These are phyloP conservation scores for Hartigia nigra DNA, from an alignment of 2,888 invertebrate genomes.

Conservation along the genomic window DNA sequence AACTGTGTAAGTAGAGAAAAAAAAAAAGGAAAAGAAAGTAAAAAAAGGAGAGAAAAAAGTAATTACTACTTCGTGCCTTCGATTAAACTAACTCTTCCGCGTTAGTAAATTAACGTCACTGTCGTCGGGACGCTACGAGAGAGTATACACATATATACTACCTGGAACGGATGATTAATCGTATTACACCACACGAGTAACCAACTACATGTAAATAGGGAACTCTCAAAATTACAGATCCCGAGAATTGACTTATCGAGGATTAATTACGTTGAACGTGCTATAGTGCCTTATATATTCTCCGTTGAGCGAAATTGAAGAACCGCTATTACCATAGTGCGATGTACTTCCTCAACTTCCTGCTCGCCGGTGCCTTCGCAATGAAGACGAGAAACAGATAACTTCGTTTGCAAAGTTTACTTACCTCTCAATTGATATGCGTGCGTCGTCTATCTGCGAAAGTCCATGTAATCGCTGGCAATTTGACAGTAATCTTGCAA, in stretches of 20 bases:
- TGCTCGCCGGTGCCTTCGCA: neutral
- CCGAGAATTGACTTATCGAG: neutral
- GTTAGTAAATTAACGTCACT: neutral
- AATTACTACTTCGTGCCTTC: neutral
- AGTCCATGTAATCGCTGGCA: neutral
- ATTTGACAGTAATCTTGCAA: neutral
- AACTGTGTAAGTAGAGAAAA: slow-evolving; percentile 45
- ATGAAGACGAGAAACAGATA: neutral
- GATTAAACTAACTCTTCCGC: neutral
- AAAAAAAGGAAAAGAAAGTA: slow-evolving; percentile 28
- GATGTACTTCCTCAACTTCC: neutral
- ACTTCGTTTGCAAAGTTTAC: neutral
- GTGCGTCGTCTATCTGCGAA: neutral
- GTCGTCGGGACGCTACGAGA: slow-evolving; percentile 6
- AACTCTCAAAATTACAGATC: neutral
- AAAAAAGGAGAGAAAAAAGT: slow-evolving; percentile 15
- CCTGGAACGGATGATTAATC: neutral
- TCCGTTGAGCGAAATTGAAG: neutral
- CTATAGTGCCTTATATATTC: neutral
- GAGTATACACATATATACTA: neutral
- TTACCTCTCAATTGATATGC: neutral
- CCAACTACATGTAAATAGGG: neutral
- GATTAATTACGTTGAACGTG: neutral
- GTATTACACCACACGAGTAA: neutral
- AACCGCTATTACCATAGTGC: neutral